Evolutionary conservation across 2,113 vertebrate genomes (phyloP).

Genomic region (Elanoides forficatus): DNA sequence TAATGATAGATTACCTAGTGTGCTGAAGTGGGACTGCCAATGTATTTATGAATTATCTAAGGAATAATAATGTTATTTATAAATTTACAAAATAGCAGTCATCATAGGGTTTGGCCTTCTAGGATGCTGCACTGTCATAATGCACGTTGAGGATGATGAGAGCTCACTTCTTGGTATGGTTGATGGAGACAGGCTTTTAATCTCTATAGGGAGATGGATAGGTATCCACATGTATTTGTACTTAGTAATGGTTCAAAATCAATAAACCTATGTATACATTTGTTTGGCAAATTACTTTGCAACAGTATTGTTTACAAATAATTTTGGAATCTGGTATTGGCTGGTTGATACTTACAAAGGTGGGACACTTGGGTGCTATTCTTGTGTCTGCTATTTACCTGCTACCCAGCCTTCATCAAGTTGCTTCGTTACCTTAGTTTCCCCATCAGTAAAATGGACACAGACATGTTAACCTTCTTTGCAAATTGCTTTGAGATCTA

Average conservation of each 20-base stretch:
- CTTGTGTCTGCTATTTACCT: background rate
- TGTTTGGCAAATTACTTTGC: background rate
- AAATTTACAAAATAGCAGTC: background rate
- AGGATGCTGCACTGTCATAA: background rate
- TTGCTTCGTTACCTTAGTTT: background rate
- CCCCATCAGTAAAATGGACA: background rate
- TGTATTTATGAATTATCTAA: background rate
- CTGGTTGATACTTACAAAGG: background rate
- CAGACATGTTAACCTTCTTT: accelerated
- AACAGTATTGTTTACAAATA: background rate
- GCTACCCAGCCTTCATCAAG: background rate
- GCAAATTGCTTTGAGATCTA: background rate
- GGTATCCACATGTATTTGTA: background rate
- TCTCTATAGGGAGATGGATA: background rate
- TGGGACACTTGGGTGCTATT: background rate
- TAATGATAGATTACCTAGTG: background rate
- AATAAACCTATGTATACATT: background rate
- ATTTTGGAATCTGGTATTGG: background rate
- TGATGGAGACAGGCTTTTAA: conserved; percentile 6
- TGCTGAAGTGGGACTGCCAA: background rate
- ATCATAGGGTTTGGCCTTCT: background rate
- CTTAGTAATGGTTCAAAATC: background rate
- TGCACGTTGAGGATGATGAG: accelerated
- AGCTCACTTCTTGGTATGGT: background rate
- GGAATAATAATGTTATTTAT: background rate